Base-by-base conservation (phyloP, 1,140 invertebrate species). In the Megathymus violae region DNA sequence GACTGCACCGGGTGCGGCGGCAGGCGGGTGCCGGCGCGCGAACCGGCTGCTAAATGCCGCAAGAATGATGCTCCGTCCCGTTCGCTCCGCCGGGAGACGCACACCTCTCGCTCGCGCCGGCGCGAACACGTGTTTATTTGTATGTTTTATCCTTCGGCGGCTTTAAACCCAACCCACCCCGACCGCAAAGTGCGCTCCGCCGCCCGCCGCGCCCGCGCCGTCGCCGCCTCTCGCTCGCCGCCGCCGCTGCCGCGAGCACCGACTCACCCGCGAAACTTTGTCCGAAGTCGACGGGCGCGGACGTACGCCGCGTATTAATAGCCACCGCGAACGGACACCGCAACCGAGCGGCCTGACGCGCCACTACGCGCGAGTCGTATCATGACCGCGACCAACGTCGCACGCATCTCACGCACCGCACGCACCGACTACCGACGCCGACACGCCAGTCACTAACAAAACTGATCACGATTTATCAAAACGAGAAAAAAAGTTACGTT, bases 91-190 rank as follows among this genome's bases (percentile, higher is more conserved):
- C 67, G 68, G 56, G 25, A 43, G 54, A 58, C 50, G 65, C 74
- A 78, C 67, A 73, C 77, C 76, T 91, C 91, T 88, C 88, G 78
- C 82, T 92, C 88, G 83, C 88, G 82, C 91, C 82, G 86, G 88
- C 88, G 88, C 87, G 89, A 91, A 92, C 91, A 91, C 91, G 88
- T 92, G 91, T 92, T 92, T 92, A 92, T 91, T 92, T 92, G 91
- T 92, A 91, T 91, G 91, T 92, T 92, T 92, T 92, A 92, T 91
- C 91, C 91, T 91, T 92, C 89, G 88, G 91, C 88, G 91, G 91
- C 89, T 91, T 91, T 90, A 92, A 92, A 91, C 91, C 91, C 91
- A 90, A 89, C 91, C 91, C 91, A 89, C 91, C 78, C 84, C 74
- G 80, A 91, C 91, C 91, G 89, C 91, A 91, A 86, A 90, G 84